Evolutionary conservation across 2,888 invertebrate genomes (phyloP).

Genomic region (Hoplodrina ambigua): DNA sequence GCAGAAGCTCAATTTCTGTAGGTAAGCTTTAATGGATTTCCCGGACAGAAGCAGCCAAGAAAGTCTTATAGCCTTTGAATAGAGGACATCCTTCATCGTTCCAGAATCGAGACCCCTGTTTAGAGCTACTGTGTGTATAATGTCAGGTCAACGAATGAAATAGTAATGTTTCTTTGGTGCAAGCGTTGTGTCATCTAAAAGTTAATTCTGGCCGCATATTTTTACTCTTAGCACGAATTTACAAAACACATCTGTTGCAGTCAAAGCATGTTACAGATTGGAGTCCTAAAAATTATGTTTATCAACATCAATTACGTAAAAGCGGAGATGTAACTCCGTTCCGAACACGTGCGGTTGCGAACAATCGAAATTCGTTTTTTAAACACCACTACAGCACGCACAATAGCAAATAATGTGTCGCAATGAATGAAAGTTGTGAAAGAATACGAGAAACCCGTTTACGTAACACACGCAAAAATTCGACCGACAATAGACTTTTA

Average conservation of each 20-base stretch:
- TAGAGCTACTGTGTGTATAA: neutral
- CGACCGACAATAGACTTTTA: conserved; percentile 63
- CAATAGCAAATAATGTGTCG: conserved; percentile 69
- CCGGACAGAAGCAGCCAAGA: neutral
- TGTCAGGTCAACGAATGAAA: neutral
- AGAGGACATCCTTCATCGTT: neutral
- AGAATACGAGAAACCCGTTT: conserved; percentile 71
- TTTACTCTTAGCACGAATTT: neutral
- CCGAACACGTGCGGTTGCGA: conserved; percentile 51
- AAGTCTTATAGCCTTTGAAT: neutral
- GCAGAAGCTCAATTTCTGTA: neutral
- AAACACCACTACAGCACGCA: conserved; percentile 65
- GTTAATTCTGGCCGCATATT: neutral
- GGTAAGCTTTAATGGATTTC: neutral
- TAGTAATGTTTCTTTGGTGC: neutral
- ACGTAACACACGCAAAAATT: conserved; percentile 70
- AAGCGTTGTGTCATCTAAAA: neutral
- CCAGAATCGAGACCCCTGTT: neutral
- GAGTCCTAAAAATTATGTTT: conserved; percentile 13
- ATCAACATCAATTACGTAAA: conserved; percentile 36
- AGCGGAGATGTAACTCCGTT: conserved; percentile 47
- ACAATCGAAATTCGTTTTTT: conserved; percentile 65
- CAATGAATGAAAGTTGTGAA: conserved; percentile 79
- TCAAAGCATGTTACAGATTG: neutral
- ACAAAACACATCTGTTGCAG: neutral